Evolutionary conservation across 2,888 invertebrate genomes (phyloP).

Genomic region (Arge pagana): DNA sequence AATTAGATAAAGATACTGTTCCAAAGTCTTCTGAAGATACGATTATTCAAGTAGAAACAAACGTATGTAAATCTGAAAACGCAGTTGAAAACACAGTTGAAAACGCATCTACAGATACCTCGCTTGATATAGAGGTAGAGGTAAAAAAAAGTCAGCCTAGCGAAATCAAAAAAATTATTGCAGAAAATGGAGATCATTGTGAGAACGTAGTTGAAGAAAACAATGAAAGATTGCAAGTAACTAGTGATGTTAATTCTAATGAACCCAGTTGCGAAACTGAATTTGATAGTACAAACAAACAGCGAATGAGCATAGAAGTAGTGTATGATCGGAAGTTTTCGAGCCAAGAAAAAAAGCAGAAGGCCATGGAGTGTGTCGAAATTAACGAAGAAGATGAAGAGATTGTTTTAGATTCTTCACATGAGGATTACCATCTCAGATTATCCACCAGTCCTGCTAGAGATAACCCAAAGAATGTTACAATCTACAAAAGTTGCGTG

Average conservation of each 20-base stretch:
- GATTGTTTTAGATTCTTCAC: slow-evolving; percentile 25
- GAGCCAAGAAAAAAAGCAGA: slow-evolving; percentile 32
- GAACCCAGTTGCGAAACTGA: neutral
- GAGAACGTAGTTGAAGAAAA: neutral
- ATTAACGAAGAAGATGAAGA: slow-evolving; percentile 38
- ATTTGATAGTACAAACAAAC: slow-evolving; percentile 27
- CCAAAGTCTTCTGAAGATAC: neutral
- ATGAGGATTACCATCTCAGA: slow-evolving; percentile 25
- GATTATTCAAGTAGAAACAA: neutral
- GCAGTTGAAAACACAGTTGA: neutral
- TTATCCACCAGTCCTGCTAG: slow-evolving; percentile 24
- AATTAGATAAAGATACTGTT: neutral
- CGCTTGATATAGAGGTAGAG: neutral
- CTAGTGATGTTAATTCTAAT: neutral
- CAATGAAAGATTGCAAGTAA: neutral
- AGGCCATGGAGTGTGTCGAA: slow-evolving; percentile 44
- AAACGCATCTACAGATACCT: neutral
- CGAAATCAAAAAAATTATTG: slow-evolving; percentile 1
- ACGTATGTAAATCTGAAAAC: neutral
- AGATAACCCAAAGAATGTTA: slow-evolving; percentile 25
- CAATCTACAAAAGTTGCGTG: slow-evolving; percentile 15
- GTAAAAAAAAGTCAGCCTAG: slow-evolving; percentile 19
- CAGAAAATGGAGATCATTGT: neutral
- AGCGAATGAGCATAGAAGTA: slow-evolving; percentile 47
- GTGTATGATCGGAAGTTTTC: slow-evolving; percentile 42